Base-by-base conservation (phyloP, 2,113 vertebrate genomes). In the Psammodynastes pulverulentus region DNA sequence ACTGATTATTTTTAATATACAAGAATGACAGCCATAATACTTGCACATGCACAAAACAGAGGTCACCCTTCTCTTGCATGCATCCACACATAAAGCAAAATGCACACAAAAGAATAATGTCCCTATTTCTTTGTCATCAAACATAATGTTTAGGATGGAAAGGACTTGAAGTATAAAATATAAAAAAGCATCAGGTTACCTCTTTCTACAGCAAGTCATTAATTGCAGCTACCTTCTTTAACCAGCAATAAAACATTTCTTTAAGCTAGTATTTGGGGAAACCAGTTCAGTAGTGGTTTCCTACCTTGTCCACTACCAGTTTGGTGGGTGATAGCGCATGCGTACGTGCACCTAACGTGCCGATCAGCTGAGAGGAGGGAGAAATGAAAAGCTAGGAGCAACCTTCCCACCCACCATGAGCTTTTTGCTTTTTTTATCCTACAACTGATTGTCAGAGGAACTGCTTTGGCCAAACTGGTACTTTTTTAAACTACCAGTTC, bases 61-160 rank as follows among this genome's bases (percentile, higher is more conserved):
- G 7, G 17, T 34, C 34, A 79, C 34, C 34, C 39, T 79, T 79
- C 34, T 79, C 15, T 79, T 79, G 34, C 72, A 43, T 43, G 34
- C 3, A 79, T 79, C 34, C 34, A 21, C 3, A 39, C 72, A 79
- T 79, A 79, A 79, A 39, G 34, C 34, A 39, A 79, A 6, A 79
- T 39, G 67, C 34, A 39, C 15, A 79, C 34, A 79, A 39, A 34
- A n/a, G 34, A 79, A 79, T 39, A 79, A 15, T 90, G 46, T 84
- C 43, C 43, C 26, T 17, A 15, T 62, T n/a, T 0, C 12, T 53
- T 4, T 87, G 91, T 0, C 4, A 1, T 0, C 2, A 0, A 15
- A 9, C 3, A 34, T 72, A 72, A 39, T 72, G 5, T 72, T 34
- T 72, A 72, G n/a, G 62, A 72, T 29, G 2, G n/a, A 72, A 19